phyloP scores from a whole-genome alignment of 2,888 invertebrate genomes.

The Chymomyza amoena region DNA sequence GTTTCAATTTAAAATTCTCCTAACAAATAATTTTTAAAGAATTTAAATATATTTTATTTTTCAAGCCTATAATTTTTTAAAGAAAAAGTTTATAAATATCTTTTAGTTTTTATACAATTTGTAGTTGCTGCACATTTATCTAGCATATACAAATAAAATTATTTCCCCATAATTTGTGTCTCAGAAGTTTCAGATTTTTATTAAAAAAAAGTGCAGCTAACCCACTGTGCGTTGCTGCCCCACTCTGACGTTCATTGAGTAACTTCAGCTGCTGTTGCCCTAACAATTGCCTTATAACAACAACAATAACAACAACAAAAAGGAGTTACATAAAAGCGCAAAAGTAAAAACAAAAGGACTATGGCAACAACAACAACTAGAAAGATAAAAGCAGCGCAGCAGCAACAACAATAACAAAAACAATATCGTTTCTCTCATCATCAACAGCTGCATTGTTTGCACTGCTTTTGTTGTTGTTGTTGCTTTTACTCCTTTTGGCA shows the following conservation, averaged over 20 bases:
- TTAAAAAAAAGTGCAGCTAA: too few species aligned
- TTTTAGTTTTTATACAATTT: too few species aligned
- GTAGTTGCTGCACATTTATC: too few species aligned
- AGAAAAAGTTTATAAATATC: too few species aligned
- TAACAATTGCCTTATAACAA: constrained; percentile 31
- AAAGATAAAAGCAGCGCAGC: constrained; percentile 7
- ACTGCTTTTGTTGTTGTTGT: neutral
- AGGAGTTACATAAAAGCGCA: constrained; percentile 39
- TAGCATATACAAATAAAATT: too few species aligned
- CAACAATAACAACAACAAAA: constrained; percentile 17
- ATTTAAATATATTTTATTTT: too few species aligned
- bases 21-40: too few species aligned
- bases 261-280: constrained; percentile 8
- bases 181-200: too few species aligned
- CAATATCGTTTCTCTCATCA: constrained; percentile 38
- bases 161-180: too few species aligned
- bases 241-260: neutral
- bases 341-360: constrained; percentile 52
- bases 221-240: constrained; percentile 38
- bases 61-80: too few species aligned
- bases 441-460: constrained; percentile 48
- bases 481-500: neutral
- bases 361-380: neutral
- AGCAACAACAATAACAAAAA: constrained; percentile 20
- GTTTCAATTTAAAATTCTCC: too few species aligned